These are phyloP conservation scores for Chiloscyllium punctatum DNA, from an alignment of 2,797 vertebrate genomes.

Conservation along the genomic window DNA sequence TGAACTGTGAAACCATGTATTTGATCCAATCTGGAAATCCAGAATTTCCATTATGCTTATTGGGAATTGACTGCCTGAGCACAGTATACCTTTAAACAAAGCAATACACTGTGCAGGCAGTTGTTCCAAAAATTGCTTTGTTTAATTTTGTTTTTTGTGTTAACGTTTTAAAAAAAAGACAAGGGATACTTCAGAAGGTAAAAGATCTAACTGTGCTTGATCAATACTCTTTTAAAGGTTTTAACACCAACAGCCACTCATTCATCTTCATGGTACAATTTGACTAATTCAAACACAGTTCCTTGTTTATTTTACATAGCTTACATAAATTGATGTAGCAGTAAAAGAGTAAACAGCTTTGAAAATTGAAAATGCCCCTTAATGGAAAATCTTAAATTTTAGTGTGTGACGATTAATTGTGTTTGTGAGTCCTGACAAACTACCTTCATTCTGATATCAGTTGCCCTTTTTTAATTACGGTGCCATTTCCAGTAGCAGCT, in stretches of 20 bases:
- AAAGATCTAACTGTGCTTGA: background rate
- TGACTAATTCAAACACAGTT: background rate
- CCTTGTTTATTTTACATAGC: background rate
- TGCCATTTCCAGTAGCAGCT: background rate
- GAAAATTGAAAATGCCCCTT: background rate
- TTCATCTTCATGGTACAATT: background rate
- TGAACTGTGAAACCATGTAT: background rate
- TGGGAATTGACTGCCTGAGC: background rate
- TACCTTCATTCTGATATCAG: background rate
- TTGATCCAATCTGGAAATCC: background rate
- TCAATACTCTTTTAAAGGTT: background rate
- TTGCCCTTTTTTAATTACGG: background rate
- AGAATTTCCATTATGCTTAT: background rate
- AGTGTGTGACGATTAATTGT: constrained; percentile 25
- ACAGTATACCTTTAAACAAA: background rate
- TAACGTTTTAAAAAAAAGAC: background rate
- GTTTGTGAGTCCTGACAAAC: background rate
- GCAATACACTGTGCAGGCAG: background rate
- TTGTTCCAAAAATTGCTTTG: background rate
- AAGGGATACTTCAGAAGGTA: background rate
- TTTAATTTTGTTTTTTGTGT: background rate
- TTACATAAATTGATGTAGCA: background rate
- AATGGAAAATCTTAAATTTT: constrained; percentile 2
- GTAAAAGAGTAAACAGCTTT: background rate
- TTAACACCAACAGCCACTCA: background rate